Base-by-base conservation (phyloP, 2,113 vertebrate genomes). In the Pelecanoides urinatrix region DNA sequence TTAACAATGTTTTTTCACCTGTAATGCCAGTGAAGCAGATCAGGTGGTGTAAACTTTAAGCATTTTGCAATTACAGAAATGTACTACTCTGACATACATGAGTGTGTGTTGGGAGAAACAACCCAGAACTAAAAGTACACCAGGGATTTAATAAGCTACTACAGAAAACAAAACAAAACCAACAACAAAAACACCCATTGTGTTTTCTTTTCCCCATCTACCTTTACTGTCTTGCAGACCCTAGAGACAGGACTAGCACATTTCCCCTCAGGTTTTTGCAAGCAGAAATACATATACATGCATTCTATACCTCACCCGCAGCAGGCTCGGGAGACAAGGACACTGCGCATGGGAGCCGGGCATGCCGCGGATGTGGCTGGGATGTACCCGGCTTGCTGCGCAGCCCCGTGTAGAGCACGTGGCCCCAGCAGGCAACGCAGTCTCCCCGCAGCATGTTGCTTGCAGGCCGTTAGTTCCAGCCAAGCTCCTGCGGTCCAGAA, bases 361-460 rank as follows among this genome's bases (percentile, higher is more conserved):
- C 27, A 16, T 13, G 85, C n/a, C 0, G 1, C 1, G 2, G 15
- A 4, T 6, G 55, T 3, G 13, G 52, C 23, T 29, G 62, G n/a
- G 17, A 20, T 4, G 7, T 13, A 11, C 32, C 7, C 0, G 1
- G 10, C 26, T 20, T 30, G 16, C 45, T 27, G 36, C 26, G 52
- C 2, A 0, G 29, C 18, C 11, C 14, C 1, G 3, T 8, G 27
- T 10, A 3, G 8, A 77, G 55, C 68, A 25, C 4, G 1, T 0
- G 3, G 11, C 15, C 10, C 3, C 19, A 36, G 67, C 73, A 85
- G 22, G 29, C 26, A 53, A 4, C 1, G 1, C 1, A 1, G 25
- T 36, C 19, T 75, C n/a, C 27, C 11, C 0, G 1, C 50, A 84
- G n/a, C 27, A 8, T 0, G 2, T 36, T 66, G 12, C 10, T 6